Evolutionary conservation across 2,888 invertebrate genomes (phyloP).

Genomic region (Sinohyriopsis cumingii): DNA sequence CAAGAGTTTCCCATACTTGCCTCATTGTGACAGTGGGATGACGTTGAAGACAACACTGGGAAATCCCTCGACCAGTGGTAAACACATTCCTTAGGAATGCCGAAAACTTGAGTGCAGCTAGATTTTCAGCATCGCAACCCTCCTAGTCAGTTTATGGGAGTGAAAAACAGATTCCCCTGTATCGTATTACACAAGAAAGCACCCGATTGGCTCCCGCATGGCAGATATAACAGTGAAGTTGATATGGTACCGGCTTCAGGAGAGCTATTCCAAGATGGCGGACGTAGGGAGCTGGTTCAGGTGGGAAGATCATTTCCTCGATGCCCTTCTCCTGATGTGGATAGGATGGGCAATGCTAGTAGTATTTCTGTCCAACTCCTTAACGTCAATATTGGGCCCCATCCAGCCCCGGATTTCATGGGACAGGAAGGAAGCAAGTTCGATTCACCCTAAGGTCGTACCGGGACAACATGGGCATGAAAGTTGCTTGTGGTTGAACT

Average conservation of each 20-base stretch:
- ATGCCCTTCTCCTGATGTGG: slow-evolving; percentile 68
- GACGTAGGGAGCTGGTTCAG: slow-evolving; percentile 63
- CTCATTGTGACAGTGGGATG: too few relatives aligned
- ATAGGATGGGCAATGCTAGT: slow-evolving; percentile 61
- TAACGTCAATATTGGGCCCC: slow-evolving; percentile 64
- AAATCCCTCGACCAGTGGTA: too few relatives aligned
- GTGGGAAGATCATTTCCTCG: slow-evolving; percentile 67
- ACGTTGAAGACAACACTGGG: too few relatives aligned
- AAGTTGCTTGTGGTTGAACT: slow-evolving; percentile 68
- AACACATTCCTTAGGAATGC: too few relatives aligned
- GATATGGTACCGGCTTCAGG: slow-evolving; percentile 69
- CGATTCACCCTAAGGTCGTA: slow-evolving; percentile 25
- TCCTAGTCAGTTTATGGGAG: slow-evolving; percentile 61
- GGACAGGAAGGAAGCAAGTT: slow-evolving; percentile 40
- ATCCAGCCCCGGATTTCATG: slow-evolving; percentile 53
- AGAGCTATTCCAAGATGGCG: slow-evolving; percentile 68
- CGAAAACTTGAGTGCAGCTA: too few relatives aligned
- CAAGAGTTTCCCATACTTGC: too few relatives aligned
- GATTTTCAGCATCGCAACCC: background rate
- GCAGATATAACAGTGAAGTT: slow-evolving; percentile 69
- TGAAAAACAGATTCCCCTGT: slow-evolving; percentile 49
- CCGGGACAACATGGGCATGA: slow-evolving; percentile 48
- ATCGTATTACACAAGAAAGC: slow-evolving; percentile 54
- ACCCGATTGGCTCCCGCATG: slow-evolving; percentile 64
- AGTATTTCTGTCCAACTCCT: slow-evolving; percentile 60